These are phyloP conservation scores for Apocrypta bakeri DNA, from an alignment of 1,140 invertebrate genomes.

Conservation along the genomic window DNA sequence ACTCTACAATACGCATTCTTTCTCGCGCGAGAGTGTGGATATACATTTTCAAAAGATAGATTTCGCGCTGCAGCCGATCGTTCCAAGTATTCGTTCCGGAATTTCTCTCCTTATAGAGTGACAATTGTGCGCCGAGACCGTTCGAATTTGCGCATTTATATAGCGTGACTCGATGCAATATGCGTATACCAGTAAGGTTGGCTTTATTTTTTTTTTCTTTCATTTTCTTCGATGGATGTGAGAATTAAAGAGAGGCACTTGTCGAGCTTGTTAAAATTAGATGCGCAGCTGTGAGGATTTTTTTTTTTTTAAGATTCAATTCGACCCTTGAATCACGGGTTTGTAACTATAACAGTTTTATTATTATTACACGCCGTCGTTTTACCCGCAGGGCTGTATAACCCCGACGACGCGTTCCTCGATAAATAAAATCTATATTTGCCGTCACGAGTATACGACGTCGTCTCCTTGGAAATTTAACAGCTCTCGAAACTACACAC, in stretches of 20 bases:
- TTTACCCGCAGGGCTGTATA: no score
- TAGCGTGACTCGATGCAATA: not conserved
- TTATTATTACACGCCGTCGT: not conserved
- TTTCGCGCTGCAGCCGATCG: not conserved
- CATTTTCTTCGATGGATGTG: not conserved
- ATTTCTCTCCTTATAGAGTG: conserved; percentile 1
- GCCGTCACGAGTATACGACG: no score
- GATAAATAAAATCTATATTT: no score
- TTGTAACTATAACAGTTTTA: not conserved
- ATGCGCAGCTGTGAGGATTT: not conserved
- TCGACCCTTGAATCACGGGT: not conserved
- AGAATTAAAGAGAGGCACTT: not conserved
- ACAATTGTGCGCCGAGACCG: not conserved
- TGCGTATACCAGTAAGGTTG: not conserved
- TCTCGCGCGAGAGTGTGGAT: no score
- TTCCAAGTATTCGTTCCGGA: not conserved
- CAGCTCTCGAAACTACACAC: not conserved
- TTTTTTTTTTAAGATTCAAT: no score
- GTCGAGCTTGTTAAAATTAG: not conserved
- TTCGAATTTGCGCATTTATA: not conserved
- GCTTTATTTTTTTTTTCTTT: not conserved
- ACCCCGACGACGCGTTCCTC: no score
- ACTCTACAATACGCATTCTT: no score
- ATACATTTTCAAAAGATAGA: no score
- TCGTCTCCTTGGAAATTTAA: not conserved